Evolutionary conservation across 2,888 invertebrate species (phyloP).

Genomic region (Fragum sueziense): DNA sequence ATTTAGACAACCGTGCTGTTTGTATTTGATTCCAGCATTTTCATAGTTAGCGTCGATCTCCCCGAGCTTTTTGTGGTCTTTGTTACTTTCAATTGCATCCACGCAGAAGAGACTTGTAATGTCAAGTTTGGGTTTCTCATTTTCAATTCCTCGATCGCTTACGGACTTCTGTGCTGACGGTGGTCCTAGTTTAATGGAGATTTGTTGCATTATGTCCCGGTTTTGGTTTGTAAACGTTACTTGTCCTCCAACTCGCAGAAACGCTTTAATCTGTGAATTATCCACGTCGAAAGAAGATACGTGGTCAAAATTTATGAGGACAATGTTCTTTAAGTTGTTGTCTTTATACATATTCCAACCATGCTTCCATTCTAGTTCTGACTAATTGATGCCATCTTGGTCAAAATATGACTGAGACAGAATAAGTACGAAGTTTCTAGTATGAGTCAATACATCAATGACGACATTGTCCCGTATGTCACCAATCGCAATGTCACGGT

Average conservation of each 20-base stretch:
- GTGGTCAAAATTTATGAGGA: slow-evolving; percentile 43
- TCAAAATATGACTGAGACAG: slow-evolving; percentile 36
- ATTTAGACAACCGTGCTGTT: too few relatives aligned
- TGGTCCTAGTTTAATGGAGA: slow-evolving; percentile 32
- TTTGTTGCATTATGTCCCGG: slow-evolving; percentile 28
- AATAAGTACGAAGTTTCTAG: slow-evolving; percentile 40
- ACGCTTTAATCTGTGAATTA: slow-evolving; percentile 36
- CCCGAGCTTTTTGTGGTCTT: too few relatives aligned
- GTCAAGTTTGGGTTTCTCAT: background rate
- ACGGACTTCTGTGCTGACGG: background rate
- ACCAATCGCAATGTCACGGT: slow-evolving; percentile 36
- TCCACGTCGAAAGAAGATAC: slow-evolving; percentile 23
- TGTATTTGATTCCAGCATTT: too few relatives aligned
- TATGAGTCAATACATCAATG: slow-evolving; percentile 10
- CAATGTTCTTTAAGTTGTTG: slow-evolving; percentile 30
- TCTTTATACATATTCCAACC: slow-evolving; percentile 33
- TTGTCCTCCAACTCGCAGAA: slow-evolving; percentile 34
- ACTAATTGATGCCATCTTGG: slow-evolving; percentile 19
- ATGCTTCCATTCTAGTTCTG: slow-evolving; percentile 48
- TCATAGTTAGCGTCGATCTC: too few relatives aligned
- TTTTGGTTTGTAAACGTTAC: slow-evolving; percentile 37
- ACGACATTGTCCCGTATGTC: slow-evolving; percentile 26
- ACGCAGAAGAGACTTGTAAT: background rate
- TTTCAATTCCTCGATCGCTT: background rate
- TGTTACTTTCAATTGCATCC: too few relatives aligned